Evolutionary conservation across 2,797 vertebrate species (phyloP), one percentile per base, ranked within the genome.

Genomic region (Hyperoplus immaculatus): DNA sequence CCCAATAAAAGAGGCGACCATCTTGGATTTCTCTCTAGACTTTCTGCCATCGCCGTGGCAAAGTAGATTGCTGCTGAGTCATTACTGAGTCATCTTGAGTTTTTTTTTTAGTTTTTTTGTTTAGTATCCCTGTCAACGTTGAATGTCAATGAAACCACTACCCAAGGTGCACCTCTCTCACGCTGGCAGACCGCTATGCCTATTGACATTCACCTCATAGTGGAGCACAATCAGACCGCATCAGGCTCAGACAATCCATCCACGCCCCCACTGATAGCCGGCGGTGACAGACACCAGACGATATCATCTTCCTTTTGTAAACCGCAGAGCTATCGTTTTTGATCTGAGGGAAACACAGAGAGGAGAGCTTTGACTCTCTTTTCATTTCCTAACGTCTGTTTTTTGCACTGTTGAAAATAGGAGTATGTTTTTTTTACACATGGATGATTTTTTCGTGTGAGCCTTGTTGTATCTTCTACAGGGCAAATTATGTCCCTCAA

Each of bases 91-190:
- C 85, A 77, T 84, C 77, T 29, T 29, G 29, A 29, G 29, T 29
- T 29, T 29, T 29, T 29, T 29, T 29, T 29, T 29, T 2, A 29
- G 29, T 29, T 29, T 29, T 29, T 29, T 29, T 29, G 29, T 29
- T 29, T 29, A 29, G 29, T 69, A 78, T 79, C 80, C 75, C 83
- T 68, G 21, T 80, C 83, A 69, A 69, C 75, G 70, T 77, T 85
- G 87, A 93, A 92, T 90, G 89, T 87, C 90, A 89, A 72, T 80
- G 87, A 81, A 74, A 78, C 70, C 2, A 21, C 57, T 53, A 66
- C 77, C 78, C 62, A 75, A 75, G 83, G 85, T 88, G 75, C 78
- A 75, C 16, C 67, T 16, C 65, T 89, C 65, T 89, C 67, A 72
- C 18, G 12, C 60, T 62, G 61, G 49, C 67, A 83, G 61, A 70